Evolutionary conservation across 2,113 vertebrate genomes (phyloP).

Genomic region (Tragulus kanchil): DNA sequence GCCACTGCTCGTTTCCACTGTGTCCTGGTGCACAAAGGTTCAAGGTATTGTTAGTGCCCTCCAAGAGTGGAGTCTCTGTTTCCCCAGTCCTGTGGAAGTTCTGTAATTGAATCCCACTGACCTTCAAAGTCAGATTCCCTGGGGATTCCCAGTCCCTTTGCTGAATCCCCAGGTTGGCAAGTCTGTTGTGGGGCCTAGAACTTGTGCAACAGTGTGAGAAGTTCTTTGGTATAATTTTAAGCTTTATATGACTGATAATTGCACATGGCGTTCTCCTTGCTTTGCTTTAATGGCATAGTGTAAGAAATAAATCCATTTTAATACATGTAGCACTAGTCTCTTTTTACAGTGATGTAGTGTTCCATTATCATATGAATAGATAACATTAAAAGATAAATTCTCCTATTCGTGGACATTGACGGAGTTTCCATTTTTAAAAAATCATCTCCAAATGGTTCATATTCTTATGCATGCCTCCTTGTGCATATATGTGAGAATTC

Average conservation of each 20-base stretch:
- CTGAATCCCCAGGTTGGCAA: too few species aligned
- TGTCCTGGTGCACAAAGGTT: too few species aligned
- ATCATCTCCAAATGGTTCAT: background rate
- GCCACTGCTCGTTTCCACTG: too few species aligned
- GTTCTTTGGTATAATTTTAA: background rate
- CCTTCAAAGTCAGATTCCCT: too few species aligned
- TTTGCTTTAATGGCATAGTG: background rate
- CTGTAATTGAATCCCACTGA: too few species aligned
- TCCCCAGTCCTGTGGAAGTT: too few species aligned
- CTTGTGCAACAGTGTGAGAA: too few species aligned
- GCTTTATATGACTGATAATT: background rate
- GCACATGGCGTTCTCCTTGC: background rate
- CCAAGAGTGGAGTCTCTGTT: too few species aligned
- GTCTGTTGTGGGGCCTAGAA: too few species aligned
- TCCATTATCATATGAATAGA: background rate
- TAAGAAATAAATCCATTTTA: background rate
- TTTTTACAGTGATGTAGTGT: background rate
- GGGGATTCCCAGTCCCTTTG: too few species aligned
- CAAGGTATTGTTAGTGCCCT: too few species aligned
- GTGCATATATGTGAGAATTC: background rate
- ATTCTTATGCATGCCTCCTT: background rate
- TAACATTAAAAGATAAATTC: background rate
- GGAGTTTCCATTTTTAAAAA: background rate
- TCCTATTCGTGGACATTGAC: background rate
- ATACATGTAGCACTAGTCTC: background rate